Base-by-base conservation (phyloP, 2,888 invertebrate genomes). In the Rotaria magnacalcarata region DNA sequence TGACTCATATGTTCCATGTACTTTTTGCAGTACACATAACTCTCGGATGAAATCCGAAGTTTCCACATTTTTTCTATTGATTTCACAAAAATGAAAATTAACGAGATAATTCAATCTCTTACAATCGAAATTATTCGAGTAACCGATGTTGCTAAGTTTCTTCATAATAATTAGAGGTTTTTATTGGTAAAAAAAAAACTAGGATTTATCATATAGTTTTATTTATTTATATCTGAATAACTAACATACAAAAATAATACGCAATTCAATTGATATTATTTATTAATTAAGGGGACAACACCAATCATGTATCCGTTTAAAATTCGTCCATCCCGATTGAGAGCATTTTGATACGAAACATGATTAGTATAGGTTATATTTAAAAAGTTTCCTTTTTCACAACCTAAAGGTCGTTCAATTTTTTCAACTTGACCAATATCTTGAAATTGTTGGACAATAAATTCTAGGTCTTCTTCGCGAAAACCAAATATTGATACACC, bases 351-450 rank as follows among this genome's bases (percentile, higher is more conserved):
- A 47, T 24, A 80, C 7, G 80, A 80, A 2, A 80, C 80, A 47
- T 47, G 11, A 80, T 47, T 80, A n/a, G 24, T 47, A 47, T 80
- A 80, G 1, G 14, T 43, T 24, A 80, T 80, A 47, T 80, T 80
- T 11, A 80, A n/a, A 47, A 47, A 80, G 47, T 80, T 80, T 24
- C 47, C 47, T 47, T 47, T 47, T 47, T 80, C 47, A 43, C 47
- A 47, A 47, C 47, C 80, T 47, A 47, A 10, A 19, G 43, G 47
- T 24, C 80, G 80, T 47, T 43, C 43, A 14, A 47, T 24, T 47
- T 47, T 80, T 4, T 80, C 80, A 80, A 80, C n/a, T 80, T 80
- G 80, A n/a, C 80, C 80, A 14, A 80, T 80, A 80, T 80, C 47
- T 24, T 43, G 8, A 14, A 80, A 80, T 47, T 80, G 47, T 24